These are phyloP conservation scores for Mythimna impura DNA, from an alignment of 2,888 invertebrate species.

Conservation along the genomic window DNA sequence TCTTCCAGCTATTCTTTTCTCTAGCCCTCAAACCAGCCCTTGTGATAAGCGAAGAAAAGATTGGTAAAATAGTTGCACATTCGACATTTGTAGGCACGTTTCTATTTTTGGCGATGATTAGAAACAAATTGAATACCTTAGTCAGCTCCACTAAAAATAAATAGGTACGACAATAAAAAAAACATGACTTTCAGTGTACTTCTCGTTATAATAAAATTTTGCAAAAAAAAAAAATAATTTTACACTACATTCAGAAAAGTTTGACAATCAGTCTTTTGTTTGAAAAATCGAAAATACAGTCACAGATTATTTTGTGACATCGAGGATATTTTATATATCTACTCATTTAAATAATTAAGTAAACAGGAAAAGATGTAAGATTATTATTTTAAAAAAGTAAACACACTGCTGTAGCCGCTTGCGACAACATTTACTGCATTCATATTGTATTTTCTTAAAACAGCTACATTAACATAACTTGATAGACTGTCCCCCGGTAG, in stretches of 20 bases:
- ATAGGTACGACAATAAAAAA: too few species aligned
- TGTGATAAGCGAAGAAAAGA: neutral
- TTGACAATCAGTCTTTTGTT: neutral
- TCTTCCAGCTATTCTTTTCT: neutral
- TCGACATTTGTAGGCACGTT: too few species aligned
- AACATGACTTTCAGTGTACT: too few species aligned
- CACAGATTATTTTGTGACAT: too few species aligned
- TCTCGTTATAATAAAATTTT: too few species aligned
- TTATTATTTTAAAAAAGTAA: neutral
- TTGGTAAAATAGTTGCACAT: too few species aligned
- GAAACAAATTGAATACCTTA: too few species aligned
- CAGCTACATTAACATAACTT: conserved; percentile 6
- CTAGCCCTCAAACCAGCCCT: too few species aligned
- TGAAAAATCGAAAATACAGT: neutral
- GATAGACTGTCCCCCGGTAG: neutral
- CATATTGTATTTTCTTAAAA: neutral
- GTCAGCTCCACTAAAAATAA: too few species aligned
- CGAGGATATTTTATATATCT: neutral
- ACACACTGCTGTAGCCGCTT: neutral
- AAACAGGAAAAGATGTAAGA: neutral
- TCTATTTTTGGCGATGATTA: too few species aligned
- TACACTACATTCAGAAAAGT: too few species aligned
- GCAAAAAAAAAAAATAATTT: too few species aligned
- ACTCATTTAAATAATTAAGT: neutral
- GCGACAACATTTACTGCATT: neutral